Conservation (phyloP, 53 echinoderm and acorn worm genomes). For the Zoroaster sp. region DNA sequence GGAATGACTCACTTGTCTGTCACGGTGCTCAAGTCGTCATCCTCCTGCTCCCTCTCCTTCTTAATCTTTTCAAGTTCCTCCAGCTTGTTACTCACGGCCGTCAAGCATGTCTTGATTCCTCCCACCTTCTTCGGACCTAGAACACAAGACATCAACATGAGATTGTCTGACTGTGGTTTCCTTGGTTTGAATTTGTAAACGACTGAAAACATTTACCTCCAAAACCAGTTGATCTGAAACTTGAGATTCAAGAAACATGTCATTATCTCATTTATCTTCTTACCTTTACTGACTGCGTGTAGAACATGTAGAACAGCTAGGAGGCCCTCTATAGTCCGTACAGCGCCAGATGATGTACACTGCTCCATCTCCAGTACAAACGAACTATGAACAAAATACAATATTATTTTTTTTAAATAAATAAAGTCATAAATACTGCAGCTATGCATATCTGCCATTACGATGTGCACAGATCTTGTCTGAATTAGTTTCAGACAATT, state of each 20-base stretch:
- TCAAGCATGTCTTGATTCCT: conserved; percentile 54
- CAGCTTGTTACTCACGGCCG: conserved; percentile 32
- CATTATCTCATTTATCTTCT: too few relatives aligned
- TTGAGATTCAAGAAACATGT: too few relatives aligned
- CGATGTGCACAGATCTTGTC: too few relatives aligned
- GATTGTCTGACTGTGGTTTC: neutral
- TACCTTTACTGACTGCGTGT: conserved; percentile 73
- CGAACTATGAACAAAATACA: conserved; percentile 44
- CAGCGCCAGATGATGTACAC: conserved; percentile 73
- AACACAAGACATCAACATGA: neutral
- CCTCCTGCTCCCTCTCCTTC: neutral
- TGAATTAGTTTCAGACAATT: too few relatives aligned
- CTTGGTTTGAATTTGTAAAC: neutral
- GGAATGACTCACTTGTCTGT: conserved; percentile 26
- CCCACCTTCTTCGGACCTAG: conserved; percentile 41
- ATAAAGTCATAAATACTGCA: too few relatives aligned
- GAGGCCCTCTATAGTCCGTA: conserved; percentile 58
- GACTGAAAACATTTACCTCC: neutral
- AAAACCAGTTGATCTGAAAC: too few relatives aligned
- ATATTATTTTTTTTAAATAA: neutral
- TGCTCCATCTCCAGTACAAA: conserved; percentile 84
- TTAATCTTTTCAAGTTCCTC: neutral
- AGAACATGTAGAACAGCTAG: conserved; percentile 77
- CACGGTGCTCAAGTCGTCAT: neutral
- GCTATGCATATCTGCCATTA: neutral